Conservation (phyloP, 2,113 vertebrate genomes). For the Ictalurus furcatus region DNA sequence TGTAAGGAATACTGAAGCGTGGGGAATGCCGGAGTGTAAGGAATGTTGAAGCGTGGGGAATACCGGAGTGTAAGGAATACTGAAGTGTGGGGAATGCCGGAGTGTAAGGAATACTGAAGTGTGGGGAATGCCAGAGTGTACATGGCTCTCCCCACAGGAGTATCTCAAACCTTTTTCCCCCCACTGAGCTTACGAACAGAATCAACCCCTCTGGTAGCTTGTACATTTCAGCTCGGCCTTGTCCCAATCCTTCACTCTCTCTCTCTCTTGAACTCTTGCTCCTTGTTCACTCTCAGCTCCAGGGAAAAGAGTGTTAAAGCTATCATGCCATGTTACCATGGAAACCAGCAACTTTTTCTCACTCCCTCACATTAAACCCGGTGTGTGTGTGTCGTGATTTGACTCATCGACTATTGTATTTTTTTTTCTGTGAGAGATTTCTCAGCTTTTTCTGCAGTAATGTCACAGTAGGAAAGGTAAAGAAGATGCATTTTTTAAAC, state of each 20-base stretch:
- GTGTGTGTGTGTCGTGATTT: conserved; percentile 12
- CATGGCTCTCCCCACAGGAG: background rate
- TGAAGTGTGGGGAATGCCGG: background rate
- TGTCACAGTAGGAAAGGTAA: background rate
- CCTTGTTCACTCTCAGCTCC: background rate
- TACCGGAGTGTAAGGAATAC: too few relatives aligned
- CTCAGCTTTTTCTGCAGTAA: background rate
- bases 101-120: background rate
- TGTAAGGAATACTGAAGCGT: background rate
- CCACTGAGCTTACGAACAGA: background rate
- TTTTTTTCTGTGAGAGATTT: background rate
- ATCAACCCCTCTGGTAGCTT: background rate
- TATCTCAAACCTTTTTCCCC: background rate
- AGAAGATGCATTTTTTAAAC: background rate
- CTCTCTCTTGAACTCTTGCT: background rate
- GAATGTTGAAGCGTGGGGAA: too few relatives aligned
- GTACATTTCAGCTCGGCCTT: background rate
- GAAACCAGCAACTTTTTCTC: conserved; percentile 31
- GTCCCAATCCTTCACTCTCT: background rate
- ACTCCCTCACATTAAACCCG: background rate
- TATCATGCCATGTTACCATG: conserved; percentile 16
- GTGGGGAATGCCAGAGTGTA: background rate
- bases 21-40: background rate
- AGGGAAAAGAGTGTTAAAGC: background rate
- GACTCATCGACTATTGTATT: conserved; percentile 19